A percentile compares a stretch with the other conserved stretches of the same genome.
Evolutionary conservation across 2,113 vertebrate genomes (phyloP).

Genomic region (Hemiprocne comata): DNA sequence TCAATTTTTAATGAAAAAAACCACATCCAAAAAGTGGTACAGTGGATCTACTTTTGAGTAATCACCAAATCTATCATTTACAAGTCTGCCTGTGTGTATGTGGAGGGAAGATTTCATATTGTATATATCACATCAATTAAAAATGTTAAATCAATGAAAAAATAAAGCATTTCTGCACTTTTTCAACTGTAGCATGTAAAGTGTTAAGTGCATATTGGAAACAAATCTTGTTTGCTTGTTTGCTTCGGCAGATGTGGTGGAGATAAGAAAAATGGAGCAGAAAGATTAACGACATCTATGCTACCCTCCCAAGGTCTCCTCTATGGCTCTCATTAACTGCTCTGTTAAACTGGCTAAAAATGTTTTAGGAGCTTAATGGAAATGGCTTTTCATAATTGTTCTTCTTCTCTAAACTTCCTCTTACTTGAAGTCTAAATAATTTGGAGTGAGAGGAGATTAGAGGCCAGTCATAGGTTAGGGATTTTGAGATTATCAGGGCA

Average conservation of each 20-base stretch:
- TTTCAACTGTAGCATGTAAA: neutral
- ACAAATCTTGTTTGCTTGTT: neutral
- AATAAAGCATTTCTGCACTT: neutral
- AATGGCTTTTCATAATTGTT: conserved; percentile 28
- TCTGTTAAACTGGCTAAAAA: conserved; percentile 21
- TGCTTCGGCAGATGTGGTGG: conserved; percentile 6
- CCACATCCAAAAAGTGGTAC: neutral
- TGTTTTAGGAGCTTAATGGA: conserved; percentile 12
- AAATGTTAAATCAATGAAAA: neutral
- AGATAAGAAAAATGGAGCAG: conserved; percentile 18
- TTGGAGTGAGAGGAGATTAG: conserved; percentile 44
- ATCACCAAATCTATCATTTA: neutral
- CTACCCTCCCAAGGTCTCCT: neutral
- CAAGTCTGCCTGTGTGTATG: neutral
- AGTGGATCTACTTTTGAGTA: neutral
- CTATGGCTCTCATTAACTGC: conserved; percentile 15
- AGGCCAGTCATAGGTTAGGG: conserved; percentile 39
- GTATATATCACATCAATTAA: neutral
- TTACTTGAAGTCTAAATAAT: conserved; percentile 38
- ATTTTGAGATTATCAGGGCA: conserved; percentile 37
- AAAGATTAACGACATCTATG: neutral
- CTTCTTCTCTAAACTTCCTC: conserved; percentile 34
- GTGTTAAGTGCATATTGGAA: neutral
- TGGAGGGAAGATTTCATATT: neutral
- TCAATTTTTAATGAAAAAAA: neutral